Percentiles rank a stretch among this genome's conserved stretches.
Conservation (phyloP, 2,113 vertebrate genomes). For the Brienomyrus longianalis region DNA sequence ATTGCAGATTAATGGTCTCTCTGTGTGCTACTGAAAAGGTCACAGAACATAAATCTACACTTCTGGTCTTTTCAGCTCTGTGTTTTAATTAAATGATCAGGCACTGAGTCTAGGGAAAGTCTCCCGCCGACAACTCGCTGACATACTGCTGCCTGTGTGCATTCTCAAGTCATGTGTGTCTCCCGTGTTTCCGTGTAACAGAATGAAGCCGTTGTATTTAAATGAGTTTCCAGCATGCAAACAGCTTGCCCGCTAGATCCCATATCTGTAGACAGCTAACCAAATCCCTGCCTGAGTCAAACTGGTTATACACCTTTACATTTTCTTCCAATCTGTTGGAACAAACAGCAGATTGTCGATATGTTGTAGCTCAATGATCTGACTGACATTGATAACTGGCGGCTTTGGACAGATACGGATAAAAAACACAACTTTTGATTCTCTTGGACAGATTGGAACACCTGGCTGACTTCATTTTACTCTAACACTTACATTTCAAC, state of each 20-base stretch:
- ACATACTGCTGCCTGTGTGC: not conserved
- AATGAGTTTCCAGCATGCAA: not conserved
- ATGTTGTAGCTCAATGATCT: not conserved
- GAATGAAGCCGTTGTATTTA: not conserved
- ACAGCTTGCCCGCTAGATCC: not conserved
- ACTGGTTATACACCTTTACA: not conserved
- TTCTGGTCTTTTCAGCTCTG: not conserved
- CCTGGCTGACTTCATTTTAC: not conserved
- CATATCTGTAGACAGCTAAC: not conserved
- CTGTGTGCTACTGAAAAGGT: not conserved
- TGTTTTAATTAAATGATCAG: not conserved
- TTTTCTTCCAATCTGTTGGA: not conserved
- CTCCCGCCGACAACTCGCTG: not conserved
- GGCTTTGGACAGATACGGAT: not conserved
- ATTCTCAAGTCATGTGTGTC: not conserved
- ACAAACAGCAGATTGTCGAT: not conserved
- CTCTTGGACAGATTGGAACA: not conserved
- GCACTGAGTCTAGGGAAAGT: not conserved
- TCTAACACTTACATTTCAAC: not conserved
- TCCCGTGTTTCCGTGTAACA: not conserved
- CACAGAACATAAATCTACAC: not conserved
- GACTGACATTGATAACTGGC: not conserved
- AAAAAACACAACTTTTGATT: not conserved
- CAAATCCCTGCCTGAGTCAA: not conserved
- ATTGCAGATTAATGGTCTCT: not conserved